These are phyloP conservation scores for Hetaerina titia DNA, from an alignment of 2,888 invertebrate genomes.

Conservation along the genomic window DNA sequence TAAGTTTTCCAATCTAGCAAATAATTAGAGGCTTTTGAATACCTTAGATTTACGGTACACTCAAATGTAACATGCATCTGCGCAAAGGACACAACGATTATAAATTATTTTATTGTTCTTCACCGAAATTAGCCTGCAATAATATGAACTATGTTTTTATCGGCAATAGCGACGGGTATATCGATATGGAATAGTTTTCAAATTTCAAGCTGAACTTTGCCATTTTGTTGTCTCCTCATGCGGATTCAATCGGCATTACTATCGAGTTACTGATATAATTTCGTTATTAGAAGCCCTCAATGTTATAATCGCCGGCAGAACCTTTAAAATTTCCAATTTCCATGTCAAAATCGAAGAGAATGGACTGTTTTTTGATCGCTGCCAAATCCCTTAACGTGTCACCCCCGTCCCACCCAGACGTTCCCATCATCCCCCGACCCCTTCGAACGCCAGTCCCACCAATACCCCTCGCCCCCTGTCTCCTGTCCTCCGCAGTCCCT, in stretches of 20 bases:
- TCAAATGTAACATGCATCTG: no score
- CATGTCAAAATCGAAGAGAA: slow-evolving; percentile 2
- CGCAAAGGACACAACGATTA: no score
- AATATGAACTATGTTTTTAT: no score
- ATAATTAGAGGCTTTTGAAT: no score
- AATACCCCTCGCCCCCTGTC: slow-evolving; percentile 6
- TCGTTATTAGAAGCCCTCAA: neutral
- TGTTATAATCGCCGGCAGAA: neutral
- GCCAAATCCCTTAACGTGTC: neutral
- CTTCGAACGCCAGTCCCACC: neutral
- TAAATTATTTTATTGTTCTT: no score
- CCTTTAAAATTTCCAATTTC: slow-evolving; percentile 14
- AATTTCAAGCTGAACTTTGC: no score
- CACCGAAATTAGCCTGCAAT: no score
- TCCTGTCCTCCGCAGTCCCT: slow-evolving; percentile 8
- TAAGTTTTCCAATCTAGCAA: no score
- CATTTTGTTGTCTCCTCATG: neutral
- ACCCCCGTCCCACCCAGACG: neutral
- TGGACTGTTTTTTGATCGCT: slow-evolving; percentile 10
- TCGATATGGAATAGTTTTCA: no score
- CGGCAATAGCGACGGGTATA: no score
- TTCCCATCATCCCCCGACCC: neutral
- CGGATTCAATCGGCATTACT: neutral
- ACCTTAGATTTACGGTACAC: no score
- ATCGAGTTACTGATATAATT: neutral